These are phyloP conservation scores for Peucedramus taeniatus DNA, from an alignment of 2,113 vertebrate species.

Conservation along the genomic window DNA sequence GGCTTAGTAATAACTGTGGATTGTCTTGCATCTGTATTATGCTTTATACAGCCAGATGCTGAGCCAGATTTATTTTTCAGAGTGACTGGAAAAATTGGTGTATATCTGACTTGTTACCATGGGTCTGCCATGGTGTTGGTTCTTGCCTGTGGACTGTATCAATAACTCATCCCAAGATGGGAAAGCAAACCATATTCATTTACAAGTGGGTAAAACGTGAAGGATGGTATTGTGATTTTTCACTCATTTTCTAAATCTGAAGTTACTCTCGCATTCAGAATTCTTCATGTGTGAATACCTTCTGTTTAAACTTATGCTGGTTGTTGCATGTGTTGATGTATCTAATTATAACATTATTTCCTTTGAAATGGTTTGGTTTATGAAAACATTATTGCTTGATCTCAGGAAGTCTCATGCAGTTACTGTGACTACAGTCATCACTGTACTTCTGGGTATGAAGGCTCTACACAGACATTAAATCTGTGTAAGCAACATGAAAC, in stretches of 20 bases:
- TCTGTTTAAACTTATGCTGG: background rate
- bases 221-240: background rate
- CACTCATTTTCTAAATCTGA: background rate
- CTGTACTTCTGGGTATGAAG: background rate
- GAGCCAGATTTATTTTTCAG: background rate
- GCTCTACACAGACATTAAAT: background rate
- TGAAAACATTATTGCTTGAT: background rate
- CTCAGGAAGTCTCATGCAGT: slow-evolving; percentile 9
- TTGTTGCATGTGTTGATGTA: background rate
- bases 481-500: background rate
- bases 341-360: background rate
- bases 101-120: rapidly evolving
- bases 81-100: background rate
- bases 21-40: background rate
- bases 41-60: background rate
- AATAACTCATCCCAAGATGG: background rate
- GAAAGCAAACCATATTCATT: background rate
- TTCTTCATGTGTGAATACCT: background rate
- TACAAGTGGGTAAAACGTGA: background rate
- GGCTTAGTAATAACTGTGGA: background rate
- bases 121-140: rapidly evolving
- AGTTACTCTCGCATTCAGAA: background rate
- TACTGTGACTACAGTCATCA: background rate
- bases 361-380: background rate
- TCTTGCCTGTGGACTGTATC: background rate